Evolutionary conservation across 2,797 vertebrate genomes (phyloP).

Genomic region (Capromys pilorides): DNA sequence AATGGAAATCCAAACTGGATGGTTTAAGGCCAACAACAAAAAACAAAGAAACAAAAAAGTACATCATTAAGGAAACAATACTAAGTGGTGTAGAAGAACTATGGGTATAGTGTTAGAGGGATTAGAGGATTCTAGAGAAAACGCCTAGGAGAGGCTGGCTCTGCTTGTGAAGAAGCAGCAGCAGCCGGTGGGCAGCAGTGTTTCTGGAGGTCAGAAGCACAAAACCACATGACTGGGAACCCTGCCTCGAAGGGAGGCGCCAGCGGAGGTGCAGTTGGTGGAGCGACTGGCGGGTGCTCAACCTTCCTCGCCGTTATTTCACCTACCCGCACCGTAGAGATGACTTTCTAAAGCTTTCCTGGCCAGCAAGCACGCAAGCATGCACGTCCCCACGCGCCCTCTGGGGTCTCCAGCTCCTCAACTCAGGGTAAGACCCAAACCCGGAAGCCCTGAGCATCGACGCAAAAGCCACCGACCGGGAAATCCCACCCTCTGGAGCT

Average conservation of each 20-base stretch:
- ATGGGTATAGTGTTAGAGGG: not conserved
- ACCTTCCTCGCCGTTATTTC: not conserved
- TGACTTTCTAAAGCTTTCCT: not conserved
- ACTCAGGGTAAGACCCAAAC: not conserved
- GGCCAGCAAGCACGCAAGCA: no score
- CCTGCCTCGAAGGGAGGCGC: conserved; percentile 41
- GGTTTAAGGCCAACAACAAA: not conserved
- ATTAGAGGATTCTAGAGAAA: conserved; percentile 16
- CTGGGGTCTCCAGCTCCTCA: not conserved
- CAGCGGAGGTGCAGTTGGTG: not conserved
- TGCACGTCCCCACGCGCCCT: not conserved
- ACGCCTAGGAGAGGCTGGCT: not conserved
- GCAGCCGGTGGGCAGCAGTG: not conserved
- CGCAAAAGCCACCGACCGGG: not conserved
- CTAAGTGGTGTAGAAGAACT: not conserved
- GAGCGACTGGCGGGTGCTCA: not conserved
- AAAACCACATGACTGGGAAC: conserved; percentile 32
- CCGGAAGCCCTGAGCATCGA: not conserved
- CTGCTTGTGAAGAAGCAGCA: not conserved
- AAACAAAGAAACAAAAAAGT: not conserved
- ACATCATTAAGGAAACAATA: not conserved
- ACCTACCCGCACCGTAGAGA: no score
- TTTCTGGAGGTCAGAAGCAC: conserved; percentile 33
- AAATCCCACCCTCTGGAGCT: not conserved
- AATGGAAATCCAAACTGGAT: not conserved